A percentile compares a stretch with the other conserved stretches of the same genome.
phyloP scores from a whole-genome alignment of 2,113 vertebrate genomes.

The Myiagra hebetior region DNA sequence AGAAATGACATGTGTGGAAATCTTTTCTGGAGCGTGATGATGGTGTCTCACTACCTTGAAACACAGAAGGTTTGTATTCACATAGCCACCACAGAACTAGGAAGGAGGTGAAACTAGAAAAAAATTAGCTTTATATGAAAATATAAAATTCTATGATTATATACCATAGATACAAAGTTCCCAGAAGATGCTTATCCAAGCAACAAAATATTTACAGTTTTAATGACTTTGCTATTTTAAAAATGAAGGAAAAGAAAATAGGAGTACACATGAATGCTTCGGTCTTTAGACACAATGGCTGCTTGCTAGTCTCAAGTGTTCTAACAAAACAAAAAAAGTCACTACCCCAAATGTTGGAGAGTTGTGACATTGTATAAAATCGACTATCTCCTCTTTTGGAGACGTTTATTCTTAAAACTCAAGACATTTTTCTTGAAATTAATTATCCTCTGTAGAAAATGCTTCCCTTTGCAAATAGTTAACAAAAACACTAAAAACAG shows the following conservation, averaged over 20 bases:
- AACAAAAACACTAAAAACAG: constrained; percentile 83
- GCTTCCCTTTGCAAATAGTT: constrained; percentile 81
- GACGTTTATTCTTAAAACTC: constrained; percentile 81
- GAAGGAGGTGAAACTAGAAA: constrained; percentile 85
- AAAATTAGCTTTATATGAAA: constrained; percentile 89
- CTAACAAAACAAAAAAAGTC: constrained; percentile 76
- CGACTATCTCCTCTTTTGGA: constrained; percentile 80
- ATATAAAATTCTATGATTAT: constrained; percentile 92
- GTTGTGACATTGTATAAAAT: constrained; percentile 83
- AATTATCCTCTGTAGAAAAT: constrained; percentile 84
- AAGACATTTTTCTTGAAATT: constrained; percentile 82
- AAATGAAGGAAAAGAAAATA: constrained; percentile 75
- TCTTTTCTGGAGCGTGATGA: constrained; percentile 76
- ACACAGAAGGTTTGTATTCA: constrained; percentile 78
- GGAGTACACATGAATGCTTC: constrained; percentile 58
- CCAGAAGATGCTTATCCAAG: constrained; percentile 84
- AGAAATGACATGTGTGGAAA: constrained; percentile 75
- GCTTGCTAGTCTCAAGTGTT: constrained; percentile 75
- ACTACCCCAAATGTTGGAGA: constrained; percentile 94
- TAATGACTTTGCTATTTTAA: constrained; percentile 75
- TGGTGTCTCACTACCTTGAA: constrained; percentile 76
- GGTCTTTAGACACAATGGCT: constrained; percentile 76
- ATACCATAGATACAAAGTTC: constrained; percentile 90
- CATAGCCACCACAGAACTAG: constrained; percentile 79
- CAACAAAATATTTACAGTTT: constrained; percentile 88